These are phyloP conservation scores for Armadillidium nasatum DNA, from an alignment of 1,140 invertebrate genomes.

Conservation along the genomic window DNA sequence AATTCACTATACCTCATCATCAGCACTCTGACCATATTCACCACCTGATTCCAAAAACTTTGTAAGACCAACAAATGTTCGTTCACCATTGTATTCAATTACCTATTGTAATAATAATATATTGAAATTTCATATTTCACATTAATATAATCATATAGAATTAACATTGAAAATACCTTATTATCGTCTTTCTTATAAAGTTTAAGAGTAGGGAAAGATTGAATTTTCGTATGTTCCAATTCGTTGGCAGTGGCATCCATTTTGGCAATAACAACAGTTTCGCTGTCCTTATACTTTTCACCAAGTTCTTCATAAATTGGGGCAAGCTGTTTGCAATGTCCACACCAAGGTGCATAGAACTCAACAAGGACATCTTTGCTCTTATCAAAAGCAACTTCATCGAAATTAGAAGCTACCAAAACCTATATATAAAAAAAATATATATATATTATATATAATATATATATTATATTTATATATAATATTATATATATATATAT, in stretches of 20 bases:
- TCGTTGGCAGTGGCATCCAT: constrained; percentile 98
- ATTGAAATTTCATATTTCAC: background rate
- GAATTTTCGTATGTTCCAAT: constrained; percentile 88
- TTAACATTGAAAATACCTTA: constrained; percentile 59
- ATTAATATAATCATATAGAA: background rate
- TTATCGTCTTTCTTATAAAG: constrained; percentile 89
- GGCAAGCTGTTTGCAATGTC: constrained; percentile 90
- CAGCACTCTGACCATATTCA: background rate
- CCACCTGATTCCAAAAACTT: constrained; percentile 74
- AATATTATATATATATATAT: too few species aligned
- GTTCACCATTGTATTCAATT: constrained; percentile 89
- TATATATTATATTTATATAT: background rate
- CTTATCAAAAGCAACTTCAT: constrained; percentile 82
- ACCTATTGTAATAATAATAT: constrained; percentile 52
- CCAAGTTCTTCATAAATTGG: constrained; percentile 90
- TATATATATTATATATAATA: background rate
- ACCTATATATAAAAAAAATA: too few species aligned
- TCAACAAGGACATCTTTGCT: constrained; percentile 93
- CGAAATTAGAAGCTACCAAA: constrained; percentile 92
- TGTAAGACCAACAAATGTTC: constrained; percentile 85
- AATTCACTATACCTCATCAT: background rate
- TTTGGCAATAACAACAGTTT: constrained; percentile 89
- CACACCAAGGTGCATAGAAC: constrained; percentile 96
- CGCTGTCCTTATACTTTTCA: constrained; percentile 79
- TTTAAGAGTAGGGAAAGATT: constrained; percentile 94